A percentile compares a stretch with the other conserved stretches of the same genome.
Conservation (phyloP, 2,888 invertebrate genomes). For the Arrhopalites spinosus region DNA sequence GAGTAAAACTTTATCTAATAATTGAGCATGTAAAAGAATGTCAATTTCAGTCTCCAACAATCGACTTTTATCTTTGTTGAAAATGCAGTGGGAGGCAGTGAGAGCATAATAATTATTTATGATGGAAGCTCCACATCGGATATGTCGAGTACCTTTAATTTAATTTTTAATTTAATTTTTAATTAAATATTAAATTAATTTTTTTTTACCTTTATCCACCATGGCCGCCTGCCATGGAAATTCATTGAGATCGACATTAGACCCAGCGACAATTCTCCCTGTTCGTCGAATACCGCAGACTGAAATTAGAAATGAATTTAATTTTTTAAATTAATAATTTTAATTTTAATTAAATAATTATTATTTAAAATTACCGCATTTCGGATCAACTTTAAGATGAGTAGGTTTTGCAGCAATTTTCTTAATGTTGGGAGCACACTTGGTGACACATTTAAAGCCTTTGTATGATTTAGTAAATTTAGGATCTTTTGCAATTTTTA, state of each 20-base stretch:
- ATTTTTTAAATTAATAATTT: background rate
- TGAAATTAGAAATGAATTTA: conserved; percentile 41
- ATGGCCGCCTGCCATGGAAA: conserved; percentile 50
- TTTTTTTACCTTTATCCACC: conserved; percentile 25
- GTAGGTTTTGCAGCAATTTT: no score
- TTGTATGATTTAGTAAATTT: background rate
- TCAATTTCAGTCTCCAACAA: conserved; percentile 18
- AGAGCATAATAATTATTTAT: background rate
- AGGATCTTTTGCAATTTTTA: background rate
- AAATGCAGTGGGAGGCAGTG: conserved; percentile 47
- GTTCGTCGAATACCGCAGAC: background rate
- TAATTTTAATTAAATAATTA: background rate
- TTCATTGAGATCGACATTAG: conserved; percentile 44
- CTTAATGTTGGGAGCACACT: background rate
- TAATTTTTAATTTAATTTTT: no score
- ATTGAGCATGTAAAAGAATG: conserved; percentile 36
- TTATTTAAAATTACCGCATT: background rate
- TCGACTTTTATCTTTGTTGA: background rate
- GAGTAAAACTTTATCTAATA: conserved; percentile 9
- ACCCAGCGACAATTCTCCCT: conserved; percentile 47
- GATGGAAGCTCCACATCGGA: conserved; percentile 38
- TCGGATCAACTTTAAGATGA: no score
- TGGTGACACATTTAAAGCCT: conserved; percentile 13
- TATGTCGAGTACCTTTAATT: conserved; percentile 35
- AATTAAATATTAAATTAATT: no score